Conservation (phyloP, 2,113 vertebrate genomes). For the Oceanodroma tethys region DNA sequence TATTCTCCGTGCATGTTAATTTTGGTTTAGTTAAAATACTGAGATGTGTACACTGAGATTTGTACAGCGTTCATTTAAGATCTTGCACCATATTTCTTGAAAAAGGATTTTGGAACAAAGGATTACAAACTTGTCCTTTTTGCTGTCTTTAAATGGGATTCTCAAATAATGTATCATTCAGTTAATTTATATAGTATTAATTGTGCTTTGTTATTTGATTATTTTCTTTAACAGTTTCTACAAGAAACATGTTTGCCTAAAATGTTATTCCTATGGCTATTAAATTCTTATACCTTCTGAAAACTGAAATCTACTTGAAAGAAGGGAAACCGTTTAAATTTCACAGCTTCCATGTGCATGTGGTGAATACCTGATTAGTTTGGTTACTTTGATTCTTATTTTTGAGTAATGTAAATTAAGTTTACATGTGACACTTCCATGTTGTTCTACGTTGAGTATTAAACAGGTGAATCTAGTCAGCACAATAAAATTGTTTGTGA, state of each 20-base stretch:
- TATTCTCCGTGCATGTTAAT: neutral
- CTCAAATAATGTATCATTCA: neutral
- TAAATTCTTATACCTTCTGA: neutral
- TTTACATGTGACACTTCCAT: neutral
- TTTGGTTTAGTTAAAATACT: neutral
- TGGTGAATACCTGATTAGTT: neutral
- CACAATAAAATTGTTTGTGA: neutral
- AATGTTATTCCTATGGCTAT: neutral
- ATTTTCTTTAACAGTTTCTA: neutral
- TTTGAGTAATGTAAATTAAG: neutral
- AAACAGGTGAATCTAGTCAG: neutral
- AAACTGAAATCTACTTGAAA: neutral
- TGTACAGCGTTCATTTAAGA: neutral
- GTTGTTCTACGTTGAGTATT: neutral
- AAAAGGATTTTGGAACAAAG: neutral
- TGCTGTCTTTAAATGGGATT: neutral
- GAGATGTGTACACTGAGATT: neutral
- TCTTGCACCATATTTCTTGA: neutral
- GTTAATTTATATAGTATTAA: neutral
- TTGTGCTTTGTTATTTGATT: neutral
- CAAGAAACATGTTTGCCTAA: neutral
- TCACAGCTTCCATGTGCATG: neutral
- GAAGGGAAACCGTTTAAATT: neutral
- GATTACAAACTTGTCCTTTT: neutral
- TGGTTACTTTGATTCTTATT: neutral